Base-by-base conservation (phyloP, 2,113 vertebrate species). In the Danionella cerebrum region DNA sequence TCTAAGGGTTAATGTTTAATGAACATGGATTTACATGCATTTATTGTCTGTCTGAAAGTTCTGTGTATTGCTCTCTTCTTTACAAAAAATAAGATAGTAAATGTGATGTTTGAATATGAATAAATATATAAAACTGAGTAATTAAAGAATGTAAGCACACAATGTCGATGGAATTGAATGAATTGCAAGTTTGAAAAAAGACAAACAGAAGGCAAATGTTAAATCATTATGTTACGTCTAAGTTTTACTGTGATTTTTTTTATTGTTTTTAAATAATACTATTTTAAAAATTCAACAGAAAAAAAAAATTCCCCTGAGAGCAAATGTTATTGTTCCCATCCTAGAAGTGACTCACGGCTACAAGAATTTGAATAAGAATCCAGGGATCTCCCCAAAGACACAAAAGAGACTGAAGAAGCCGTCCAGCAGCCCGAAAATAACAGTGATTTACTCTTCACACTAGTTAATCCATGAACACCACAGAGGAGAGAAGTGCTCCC, bases 401-500 rank as follows among this genome's bases (percentile, higher is more conserved):
- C 75, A 76, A 73, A 67, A 62, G 51, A 41, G 52, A 21, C 62
- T 31, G 62, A 55, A 58, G 27, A 58, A 50, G 57, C 63, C 51
- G 67, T 54, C 70, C 57, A 73, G 48, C 67, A 65, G 67, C 55
- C 67, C 41, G 72, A 55, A 65, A 54, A 70, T 75, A 75, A 75
- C 35, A 39, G 68, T 75, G 73, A 75, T 75, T 75, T 75, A 75
- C 73, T 71, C 57, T 67, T 71, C 73, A 75, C 73, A 75, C 73
- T 41, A 71, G 42, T 71, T 71, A 71, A 64, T 71, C 64, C 64
- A 31, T 75, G 73, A 75, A 71, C 68, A 70, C 29, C 50, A 57
- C 47, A 67, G 18, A 35, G 12, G 50, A 5, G 52, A 29, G 31
- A 29, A 25, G 25, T 50, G 27, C 35, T 11, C 11, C 13, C n/a